Evolutionary conservation across 2,888 invertebrate genomes (phyloP), one percentile per base, ranked within the genome.

Genomic region (Automeris io): DNA sequence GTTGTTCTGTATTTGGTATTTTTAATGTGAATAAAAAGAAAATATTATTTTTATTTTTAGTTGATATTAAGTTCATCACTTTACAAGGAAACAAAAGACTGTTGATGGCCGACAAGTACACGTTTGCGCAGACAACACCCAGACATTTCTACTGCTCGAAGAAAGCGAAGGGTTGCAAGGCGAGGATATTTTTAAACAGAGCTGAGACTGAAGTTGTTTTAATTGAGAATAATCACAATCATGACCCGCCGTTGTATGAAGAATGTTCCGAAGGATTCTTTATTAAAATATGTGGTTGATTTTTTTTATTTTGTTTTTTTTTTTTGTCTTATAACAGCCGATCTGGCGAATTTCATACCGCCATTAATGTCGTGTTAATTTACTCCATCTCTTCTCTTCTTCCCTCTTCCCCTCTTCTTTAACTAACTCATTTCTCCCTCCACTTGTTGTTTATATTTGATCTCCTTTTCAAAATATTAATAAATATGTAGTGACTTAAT

Each of bases 81-180:
- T 37, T 71, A 4, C 11, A 41, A 1, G 51, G 48, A 0, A 62
- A 49, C 8, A 67, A 54, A 16, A 60, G 58, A 8, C 35, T 75
- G 9, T 44, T 75, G 5, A 73, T 74, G 74, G 57, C 56, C 0
- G 51, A 61, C n/a, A 52, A 55, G 0, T 76, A 59, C 34, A 73
- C 76, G 0, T 77, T 70, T 39, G 63, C 75, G 0, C 54, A 62
- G 16, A 64, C 57, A 0, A 46, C 54, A 0, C 53, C 49, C 1
- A 44, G 60, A 0, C 63, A 70, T 22, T 76, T 57, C 58, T 77
- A 77, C 43, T 76, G 77, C 35, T 75, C 76, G 0, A 69, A 71
- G 40, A 70, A 60, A 39, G 19, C 46, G 0, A 70, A 65, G 35
- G 74, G 70, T 0, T 77, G 76, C 42, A 69, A 63, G 40, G 75